Conservation (phyloP, 2,113 vertebrate genomes). For the Siniperca chuatsi region DNA sequence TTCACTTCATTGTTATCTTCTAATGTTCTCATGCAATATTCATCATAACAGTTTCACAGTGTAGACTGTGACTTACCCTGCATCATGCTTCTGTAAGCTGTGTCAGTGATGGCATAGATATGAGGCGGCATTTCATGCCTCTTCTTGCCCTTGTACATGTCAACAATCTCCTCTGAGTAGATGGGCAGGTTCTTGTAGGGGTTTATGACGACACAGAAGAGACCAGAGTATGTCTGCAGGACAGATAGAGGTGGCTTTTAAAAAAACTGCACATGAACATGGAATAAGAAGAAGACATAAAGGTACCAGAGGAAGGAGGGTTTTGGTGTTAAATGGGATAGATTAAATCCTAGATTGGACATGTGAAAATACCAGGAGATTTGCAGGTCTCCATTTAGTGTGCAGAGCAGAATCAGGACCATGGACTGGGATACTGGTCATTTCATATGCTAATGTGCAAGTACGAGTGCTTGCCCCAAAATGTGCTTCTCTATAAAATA, state of each 20-base stretch:
- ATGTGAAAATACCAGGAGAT: neutral
- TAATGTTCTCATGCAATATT: neutral
- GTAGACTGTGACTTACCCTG: slow-evolving; percentile 88
- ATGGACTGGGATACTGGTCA: neutral
- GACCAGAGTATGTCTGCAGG: slow-evolving; percentile 94
- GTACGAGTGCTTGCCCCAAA: neutral
- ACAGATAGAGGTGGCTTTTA: slow-evolving; percentile 23
- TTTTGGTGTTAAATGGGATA: neutral
- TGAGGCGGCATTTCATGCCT: slow-evolving; percentile 98
- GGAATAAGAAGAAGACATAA: neutral
- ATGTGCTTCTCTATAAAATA: neutral
- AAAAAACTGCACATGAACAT: neutral
- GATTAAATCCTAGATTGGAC: neutral
- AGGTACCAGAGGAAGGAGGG: neutral
- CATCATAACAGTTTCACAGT: neutral
- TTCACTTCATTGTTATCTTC: neutral
- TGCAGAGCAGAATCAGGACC: neutral
- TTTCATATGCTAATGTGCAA: too few relatives aligned
- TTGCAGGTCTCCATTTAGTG: neutral
- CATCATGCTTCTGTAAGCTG: slow-evolving; percentile 99
- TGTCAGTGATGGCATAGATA: slow-evolving; percentile 99
- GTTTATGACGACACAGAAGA: slow-evolving; percentile 99
- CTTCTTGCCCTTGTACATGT: slow-evolving; percentile 99
- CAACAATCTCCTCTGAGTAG: slow-evolving; percentile 98
- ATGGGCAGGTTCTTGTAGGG: slow-evolving; percentile 99